Evolutionary conservation across 2,888 invertebrate genomes (phyloP).

Genomic region (Meliscaeva auricollis): DNA sequence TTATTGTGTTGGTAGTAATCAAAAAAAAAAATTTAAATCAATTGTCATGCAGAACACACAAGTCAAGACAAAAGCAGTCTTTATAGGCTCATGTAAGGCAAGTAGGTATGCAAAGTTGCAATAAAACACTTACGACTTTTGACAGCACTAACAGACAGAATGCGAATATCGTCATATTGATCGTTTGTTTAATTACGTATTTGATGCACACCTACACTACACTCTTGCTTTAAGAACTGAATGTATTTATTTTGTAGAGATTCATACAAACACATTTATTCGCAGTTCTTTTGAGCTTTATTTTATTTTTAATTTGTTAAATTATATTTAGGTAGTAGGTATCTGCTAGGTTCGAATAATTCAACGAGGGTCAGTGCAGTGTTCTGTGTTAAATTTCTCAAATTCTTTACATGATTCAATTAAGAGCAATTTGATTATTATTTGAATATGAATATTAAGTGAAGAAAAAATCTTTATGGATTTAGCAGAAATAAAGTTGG

Average conservation of each 20-base stretch:
- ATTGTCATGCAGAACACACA: conserved; percentile 17
- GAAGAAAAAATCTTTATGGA: background rate
- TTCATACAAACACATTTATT: too few species aligned
- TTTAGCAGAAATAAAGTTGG: background rate
- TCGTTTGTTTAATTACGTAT: too few species aligned
- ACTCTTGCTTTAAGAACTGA: too few species aligned
- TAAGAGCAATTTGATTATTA: background rate
- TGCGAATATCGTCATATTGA: background rate
- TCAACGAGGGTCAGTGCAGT: background rate
- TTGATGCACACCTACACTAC: too few species aligned
- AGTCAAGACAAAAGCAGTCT: background rate
- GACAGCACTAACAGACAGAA: background rate
- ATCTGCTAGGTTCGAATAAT: background rate
- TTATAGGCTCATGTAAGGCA: background rate
- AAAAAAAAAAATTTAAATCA: conserved; percentile 13
- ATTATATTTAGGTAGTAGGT: too few species aligned
- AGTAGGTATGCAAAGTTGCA: background rate
- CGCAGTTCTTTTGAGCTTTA: too few species aligned
- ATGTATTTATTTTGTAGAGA: too few species aligned
- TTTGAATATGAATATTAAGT: background rate
- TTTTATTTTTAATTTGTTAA: too few species aligned
- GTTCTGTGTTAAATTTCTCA: background rate
- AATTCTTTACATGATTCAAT: conserved; percentile 5
- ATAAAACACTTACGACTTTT: background rate
- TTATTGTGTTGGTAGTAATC: conserved; percentile 8